Evolutionary conservation across 1,140 invertebrate species (phyloP).

Genomic region (Anoplolepis gracilipes): DNA sequence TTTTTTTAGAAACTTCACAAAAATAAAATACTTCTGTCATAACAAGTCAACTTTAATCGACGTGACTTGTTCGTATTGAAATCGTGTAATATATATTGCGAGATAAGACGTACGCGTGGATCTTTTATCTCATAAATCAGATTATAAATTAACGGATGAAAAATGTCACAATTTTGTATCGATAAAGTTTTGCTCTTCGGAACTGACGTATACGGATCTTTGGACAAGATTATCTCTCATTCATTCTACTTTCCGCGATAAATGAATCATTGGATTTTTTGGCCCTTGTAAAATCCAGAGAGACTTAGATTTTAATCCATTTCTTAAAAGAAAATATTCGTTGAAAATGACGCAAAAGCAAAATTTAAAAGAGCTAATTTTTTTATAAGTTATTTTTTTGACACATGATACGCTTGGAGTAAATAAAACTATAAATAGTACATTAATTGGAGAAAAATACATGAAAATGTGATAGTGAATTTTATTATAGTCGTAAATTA

Average conservation of each 20-base stretch:
- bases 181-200: constrained; percentile 1
- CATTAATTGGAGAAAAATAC: not conserved
- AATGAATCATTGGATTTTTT: too few species aligned
- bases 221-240: not conserved
- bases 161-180: not conserved
- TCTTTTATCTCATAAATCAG: not conserved
- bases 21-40: not conserved
- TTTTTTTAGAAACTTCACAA: not conserved
- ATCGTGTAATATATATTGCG: not conserved
- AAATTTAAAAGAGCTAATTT: too few species aligned
- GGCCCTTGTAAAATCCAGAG: too few species aligned
- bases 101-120: not conserved
- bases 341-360: too few species aligned
- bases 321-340: too few species aligned
- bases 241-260: not conserved
- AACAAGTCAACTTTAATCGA: not conserved
- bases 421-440: not conserved
- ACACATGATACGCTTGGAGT: too few species aligned
- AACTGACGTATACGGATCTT: not conserved
- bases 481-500: not conserved
- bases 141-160: constrained; percentile 5
- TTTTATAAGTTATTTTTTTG: too few species aligned
- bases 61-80: not conserved
- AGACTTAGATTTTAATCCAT: too few species aligned
- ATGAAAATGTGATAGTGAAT: not conserved